phyloP scores from a whole-genome alignment of 1,140 invertebrate genomes.

The Nasonia vitripennis region DNA sequence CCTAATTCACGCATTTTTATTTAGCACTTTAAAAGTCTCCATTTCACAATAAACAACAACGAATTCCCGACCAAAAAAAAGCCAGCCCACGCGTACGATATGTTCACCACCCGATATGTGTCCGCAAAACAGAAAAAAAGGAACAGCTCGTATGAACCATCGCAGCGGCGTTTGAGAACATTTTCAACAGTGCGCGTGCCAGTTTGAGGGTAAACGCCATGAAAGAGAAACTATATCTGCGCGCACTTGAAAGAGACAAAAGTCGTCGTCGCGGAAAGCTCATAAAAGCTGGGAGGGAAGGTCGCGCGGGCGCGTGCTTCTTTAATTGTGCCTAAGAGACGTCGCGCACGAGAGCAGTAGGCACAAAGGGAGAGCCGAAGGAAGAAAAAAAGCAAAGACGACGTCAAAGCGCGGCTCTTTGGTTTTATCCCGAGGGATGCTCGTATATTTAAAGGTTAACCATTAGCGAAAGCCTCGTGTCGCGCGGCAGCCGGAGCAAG shows the following conservation, averaged over 20 bases:
- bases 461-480: not conserved
- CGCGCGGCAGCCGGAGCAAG: not conserved
- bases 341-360: not conserved
- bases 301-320: constrained; percentile 49
- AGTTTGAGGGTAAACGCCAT: not conserved
- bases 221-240: not conserved
- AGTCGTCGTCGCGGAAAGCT: constrained; percentile 19
- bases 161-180: not conserved
- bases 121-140: no score
- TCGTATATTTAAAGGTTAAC: constrained; percentile 20
- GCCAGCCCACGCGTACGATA: no score
- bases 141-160: no score
- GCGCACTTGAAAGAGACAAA: constrained; percentile 44
- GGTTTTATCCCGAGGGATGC: constrained; percentile 7
- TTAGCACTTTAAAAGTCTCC: not conserved
- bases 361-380: not conserved
- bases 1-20: not conserved
- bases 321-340: constrained; percentile 33
- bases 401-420: not conserved
- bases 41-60: no score
- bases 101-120: no score
- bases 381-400: not conserved
- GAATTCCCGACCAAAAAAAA: no score
- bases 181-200: not conserved
- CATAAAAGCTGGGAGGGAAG: constrained; percentile 51